These are phyloP conservation scores for Rhinolophus sinicus DNA, from an alignment of 2,113 vertebrate species.

Conservation along the genomic window DNA sequence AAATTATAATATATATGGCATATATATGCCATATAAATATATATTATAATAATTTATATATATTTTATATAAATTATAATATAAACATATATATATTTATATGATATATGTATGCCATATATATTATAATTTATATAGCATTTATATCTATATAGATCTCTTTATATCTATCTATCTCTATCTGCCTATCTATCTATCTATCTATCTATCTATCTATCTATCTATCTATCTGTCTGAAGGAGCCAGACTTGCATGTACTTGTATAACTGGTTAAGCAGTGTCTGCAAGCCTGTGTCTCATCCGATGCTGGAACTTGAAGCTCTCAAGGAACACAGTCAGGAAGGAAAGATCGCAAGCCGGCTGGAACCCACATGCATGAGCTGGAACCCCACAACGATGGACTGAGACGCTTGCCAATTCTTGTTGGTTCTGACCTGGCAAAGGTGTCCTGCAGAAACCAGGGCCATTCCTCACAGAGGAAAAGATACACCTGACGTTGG, in stretches of 20 bases:
- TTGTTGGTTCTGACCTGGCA: neutral
- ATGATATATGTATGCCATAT: neutral
- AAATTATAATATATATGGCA: too few relatives aligned
- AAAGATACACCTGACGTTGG: neutral
- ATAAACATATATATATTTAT: neutral
- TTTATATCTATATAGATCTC: too few relatives aligned
- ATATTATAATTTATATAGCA: neutral
- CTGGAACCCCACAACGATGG: too few relatives aligned
- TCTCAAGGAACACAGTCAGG: neutral
- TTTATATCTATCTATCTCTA: neutral
- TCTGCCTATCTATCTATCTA: too few relatives aligned
- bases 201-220: neutral
- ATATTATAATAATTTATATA: too few relatives aligned
- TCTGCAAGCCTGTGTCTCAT: neutral
- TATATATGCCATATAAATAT: too few relatives aligned
- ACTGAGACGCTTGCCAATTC: neutral
- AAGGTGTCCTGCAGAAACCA: neutral
- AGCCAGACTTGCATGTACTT: neutral
- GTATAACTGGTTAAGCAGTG: neutral
- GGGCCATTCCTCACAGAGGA: too few relatives aligned
- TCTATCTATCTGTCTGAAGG: neutral
- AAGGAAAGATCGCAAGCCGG: neutral
- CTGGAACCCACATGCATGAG: neutral
- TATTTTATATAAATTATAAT: too few relatives aligned
- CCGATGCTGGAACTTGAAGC: neutral